Evolutionary conservation across 2,113 vertebrate species (phyloP), one percentile per base, ranked within the genome.

Genomic region (Rhineura floridana): DNA sequence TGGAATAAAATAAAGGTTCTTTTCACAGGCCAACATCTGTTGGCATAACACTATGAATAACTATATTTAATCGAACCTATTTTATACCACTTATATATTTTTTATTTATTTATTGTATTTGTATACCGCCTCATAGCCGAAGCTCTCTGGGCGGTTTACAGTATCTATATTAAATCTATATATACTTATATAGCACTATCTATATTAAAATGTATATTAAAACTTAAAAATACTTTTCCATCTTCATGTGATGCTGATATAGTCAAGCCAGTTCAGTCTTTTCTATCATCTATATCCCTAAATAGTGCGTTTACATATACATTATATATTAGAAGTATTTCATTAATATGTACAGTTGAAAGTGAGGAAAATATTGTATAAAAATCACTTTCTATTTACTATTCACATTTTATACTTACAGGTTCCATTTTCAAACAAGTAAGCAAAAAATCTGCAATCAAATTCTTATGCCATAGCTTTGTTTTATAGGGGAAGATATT

Each of bases 351-450:
- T 50, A 67, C 52, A 50, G 11, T 78, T 79, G 75, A 50, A 28
- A 25, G 79, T 10, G 44, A 78, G 65, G 59, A 52, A 86, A 86
- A 73, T 5, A 46, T 6, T 81, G 46, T 72, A 33, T 9, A 91
- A 79, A 59, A 42, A 11, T 75, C 17, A 73, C 4, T 73, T 87
- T 91, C 83, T 46, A 42, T 85, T 73, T 50, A 36, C 39, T 50
- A 39, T 46, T 88, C 8, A 30, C 10, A 28, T 63, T 73, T 83
- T 65, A 70, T 79, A 84, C 78, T 72, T 59, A 84, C 48, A 73
- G 13, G 2, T 86, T 89, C 79, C 36, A 46, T 76, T 87, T 92
- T 85, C 85, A 93, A 91, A 81, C 28, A 94, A 87, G 33, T 46
- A 59, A 93, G 21, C 25, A 69, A 87, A 30, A 81, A 93, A 62